phyloP scores from a whole-genome alignment of 2,113 vertebrate genomes.

The Oncorhynchus mykiss region DNA sequence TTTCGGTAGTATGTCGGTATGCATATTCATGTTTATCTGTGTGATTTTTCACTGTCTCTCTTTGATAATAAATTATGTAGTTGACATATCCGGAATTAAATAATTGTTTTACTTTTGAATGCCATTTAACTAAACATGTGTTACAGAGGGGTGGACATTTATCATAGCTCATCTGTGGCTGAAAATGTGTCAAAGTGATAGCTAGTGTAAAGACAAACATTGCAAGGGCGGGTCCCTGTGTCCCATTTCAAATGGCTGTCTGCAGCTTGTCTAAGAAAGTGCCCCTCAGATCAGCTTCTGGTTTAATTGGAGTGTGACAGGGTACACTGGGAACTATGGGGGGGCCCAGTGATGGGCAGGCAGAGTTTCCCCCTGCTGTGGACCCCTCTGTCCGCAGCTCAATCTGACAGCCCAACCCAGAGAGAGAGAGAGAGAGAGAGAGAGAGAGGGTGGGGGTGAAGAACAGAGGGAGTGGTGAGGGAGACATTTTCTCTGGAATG shows the following conservation, averaged over 20 bases:
- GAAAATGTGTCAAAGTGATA: background rate
- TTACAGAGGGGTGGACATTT: background rate
- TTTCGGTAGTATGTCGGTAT: too few relatives aligned
- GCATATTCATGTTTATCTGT: too few relatives aligned
- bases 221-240: background rate
- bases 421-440: conserved; percentile 5
- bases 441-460: background rate
- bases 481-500: conserved; percentile 29
- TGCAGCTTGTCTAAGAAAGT: conserved; percentile 33
- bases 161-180: conserved; percentile 2
- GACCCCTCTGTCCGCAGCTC: conserved; percentile 60
- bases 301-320: conserved; percentile 67
- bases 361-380: conserved; percentile 53
- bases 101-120: background rate
- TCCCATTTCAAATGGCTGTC: conserved; percentile 31
- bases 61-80: too few relatives aligned
- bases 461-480: conserved; percentile 23
- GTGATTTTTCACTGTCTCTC: too few relatives aligned
- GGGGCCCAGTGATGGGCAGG: conserved; percentile 44
- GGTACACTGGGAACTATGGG: conserved; percentile 47
- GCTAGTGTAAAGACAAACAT: conserved; percentile 8
- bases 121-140: background rate
- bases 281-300: conserved; percentile 41
- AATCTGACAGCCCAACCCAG: conserved; percentile 49
- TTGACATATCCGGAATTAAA: too few relatives aligned